A percentile compares a stretch with the other conserved stretches of the same genome.
Evolutionary conservation across 2,888 invertebrate genomes (phyloP).

Genomic region (Drosophila mulleri): DNA sequence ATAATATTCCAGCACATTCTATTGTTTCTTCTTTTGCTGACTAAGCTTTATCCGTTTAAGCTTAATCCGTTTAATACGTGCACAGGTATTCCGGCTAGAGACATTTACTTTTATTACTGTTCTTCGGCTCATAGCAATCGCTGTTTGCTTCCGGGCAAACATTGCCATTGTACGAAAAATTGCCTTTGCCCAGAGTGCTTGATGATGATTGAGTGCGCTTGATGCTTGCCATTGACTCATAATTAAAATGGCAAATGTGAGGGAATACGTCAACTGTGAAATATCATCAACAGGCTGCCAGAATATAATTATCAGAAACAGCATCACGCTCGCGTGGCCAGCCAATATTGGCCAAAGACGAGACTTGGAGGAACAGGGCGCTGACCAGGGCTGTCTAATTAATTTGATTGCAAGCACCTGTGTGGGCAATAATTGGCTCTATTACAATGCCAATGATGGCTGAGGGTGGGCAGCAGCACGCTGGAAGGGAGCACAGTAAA

Average conservation of each 20-base stretch:
- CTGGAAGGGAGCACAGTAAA: conserved; percentile 29
- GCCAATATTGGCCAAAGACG: not conserved
- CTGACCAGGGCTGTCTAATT: conserved; percentile 35
- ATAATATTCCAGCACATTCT: not conserved
- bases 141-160: not conserved
- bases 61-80: no score
- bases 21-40: not conserved
- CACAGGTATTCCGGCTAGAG: not conserved
- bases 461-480: not conserved
- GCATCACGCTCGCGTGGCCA: not conserved
- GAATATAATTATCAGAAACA: not conserved
- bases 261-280: not conserved
- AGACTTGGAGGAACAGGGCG: not conserved
- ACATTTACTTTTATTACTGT: not conserved
- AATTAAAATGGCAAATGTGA: not conserved
- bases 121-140: not conserved
- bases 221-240: not conserved
- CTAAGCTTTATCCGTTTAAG: no score
- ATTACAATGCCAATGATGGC: conserved; percentile 40
- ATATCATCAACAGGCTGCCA: no score
- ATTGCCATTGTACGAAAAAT: no score
- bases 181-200: no score
- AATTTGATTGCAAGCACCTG: conserved; percentile 27
- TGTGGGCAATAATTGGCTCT: conserved; percentile 25
- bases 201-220: no score